Evolutionary conservation across 2,113 vertebrate species (phyloP).

Genomic region (Diphyllodes magnificus): DNA sequence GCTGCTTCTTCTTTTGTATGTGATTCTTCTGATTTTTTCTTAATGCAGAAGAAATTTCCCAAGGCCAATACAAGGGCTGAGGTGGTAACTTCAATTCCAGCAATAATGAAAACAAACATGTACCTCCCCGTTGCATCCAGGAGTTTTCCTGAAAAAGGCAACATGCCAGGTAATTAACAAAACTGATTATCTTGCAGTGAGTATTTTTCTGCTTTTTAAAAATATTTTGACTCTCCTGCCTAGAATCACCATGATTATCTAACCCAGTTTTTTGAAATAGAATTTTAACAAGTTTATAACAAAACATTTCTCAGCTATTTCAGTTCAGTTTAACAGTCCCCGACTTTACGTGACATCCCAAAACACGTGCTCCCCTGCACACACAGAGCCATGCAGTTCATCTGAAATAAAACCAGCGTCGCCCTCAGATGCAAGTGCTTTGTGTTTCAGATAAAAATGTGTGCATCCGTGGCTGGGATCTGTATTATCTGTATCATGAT

Average conservation of each 20-base stretch:
- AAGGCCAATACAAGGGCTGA: slow-evolving; percentile 79
- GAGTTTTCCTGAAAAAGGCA: slow-evolving; percentile 78
- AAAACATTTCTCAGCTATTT: neutral
- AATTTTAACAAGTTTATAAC: neutral
- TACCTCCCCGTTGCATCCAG: slow-evolving; percentile 82
- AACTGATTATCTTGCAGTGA: neutral
- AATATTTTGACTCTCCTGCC: neutral
- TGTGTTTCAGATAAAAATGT: neutral
- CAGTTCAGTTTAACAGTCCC: neutral
- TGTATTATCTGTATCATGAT: neutral
- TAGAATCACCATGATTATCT: neutral
- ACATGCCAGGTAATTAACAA: neutral
- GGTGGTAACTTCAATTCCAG: slow-evolving; percentile 83
- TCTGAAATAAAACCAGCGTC: neutral
- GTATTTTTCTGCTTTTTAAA: neutral
- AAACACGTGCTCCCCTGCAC: neutral
- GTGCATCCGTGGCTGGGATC: fast-evolving
- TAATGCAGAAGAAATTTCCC: slow-evolving; percentile 85
- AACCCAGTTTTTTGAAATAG: neutral
- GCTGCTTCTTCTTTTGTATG: slow-evolving; percentile 58
- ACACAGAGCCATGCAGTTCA: neutral
- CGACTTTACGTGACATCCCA: neutral
- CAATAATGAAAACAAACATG: slow-evolving; percentile 88
- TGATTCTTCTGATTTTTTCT: slow-evolving; percentile 54
- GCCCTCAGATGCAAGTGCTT: neutral